phyloP scores from a whole-genome alignment of 2,113 vertebrate genomes.

The Philantomba maxwellii region DNA sequence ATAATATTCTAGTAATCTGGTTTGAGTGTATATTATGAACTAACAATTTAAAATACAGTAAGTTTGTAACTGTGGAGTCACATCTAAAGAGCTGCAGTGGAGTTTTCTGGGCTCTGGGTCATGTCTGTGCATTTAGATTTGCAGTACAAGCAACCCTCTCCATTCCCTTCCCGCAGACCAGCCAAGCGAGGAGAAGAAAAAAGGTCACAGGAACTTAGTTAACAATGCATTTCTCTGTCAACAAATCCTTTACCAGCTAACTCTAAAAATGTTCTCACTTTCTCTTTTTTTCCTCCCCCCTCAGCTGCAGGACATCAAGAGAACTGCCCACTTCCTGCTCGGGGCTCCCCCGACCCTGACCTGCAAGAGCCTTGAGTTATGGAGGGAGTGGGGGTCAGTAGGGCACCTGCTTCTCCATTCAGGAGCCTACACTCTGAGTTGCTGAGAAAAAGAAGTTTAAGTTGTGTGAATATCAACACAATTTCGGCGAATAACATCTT shows the following conservation, averaged over 20 bases:
- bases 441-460: background rate
- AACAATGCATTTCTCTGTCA: background rate
- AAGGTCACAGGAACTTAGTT: background rate
- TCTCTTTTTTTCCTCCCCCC: background rate
- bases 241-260: background rate
- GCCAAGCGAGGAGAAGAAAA: background rate
- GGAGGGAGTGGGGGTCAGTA: fast-evolving
- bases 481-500: background rate
- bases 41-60: background rate
- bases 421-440: background rate
- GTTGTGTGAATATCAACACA: background rate
- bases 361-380: background rate
- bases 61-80: background rate
- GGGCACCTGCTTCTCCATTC: no score
- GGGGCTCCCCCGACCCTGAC: background rate
- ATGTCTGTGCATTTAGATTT: background rate
- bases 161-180: background rate
- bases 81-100: background rate
- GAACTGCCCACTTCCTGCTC: background rate
- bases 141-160: background rate
- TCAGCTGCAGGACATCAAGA: background rate
- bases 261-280: background rate
- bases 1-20: background rate
- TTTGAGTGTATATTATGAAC: background rate
- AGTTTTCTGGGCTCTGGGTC: background rate